Percentiles rank a stretch among this genome's conserved stretches.
These are phyloP conservation scores for Apodemia hepburni DNA, from an alignment of 2,888 invertebrate genomes.

Conservation along the genomic window DNA sequence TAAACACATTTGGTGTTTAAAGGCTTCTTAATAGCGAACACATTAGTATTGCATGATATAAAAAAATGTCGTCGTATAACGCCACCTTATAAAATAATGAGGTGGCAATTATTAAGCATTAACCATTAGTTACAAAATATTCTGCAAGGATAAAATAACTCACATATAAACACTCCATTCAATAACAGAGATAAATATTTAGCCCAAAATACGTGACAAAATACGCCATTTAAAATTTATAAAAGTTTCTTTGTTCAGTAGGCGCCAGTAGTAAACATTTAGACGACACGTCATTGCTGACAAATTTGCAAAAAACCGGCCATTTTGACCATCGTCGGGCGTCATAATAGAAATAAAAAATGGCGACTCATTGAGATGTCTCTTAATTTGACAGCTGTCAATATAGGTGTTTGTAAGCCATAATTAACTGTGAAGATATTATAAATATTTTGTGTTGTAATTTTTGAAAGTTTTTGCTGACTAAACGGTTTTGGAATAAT, in stretches of 20 bases:
- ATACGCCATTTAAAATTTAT: background rate
- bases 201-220: constrained; percentile 5
- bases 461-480: background rate
- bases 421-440: constrained; percentile 45
- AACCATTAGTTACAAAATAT: background rate
- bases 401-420: constrained; percentile 53
- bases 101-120: no score
- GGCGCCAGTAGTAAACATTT: constrained; percentile 34
- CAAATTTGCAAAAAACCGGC: constrained; percentile 27
- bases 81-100: no score
- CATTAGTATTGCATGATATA: no score
- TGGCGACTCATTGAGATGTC: constrained; percentile 56
- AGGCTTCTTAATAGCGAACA: no score
- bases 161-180: background rate
- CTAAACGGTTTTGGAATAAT: background rate
- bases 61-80: no score
- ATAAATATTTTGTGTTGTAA: constrained; percentile 40
- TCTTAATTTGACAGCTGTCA: constrained; percentile 73
- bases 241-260: constrained; percentile 10
- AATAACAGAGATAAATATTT: constrained; percentile 5
- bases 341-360: constrained; percentile 33
- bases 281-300: constrained; percentile 30
- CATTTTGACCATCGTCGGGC: constrained; percentile 31
- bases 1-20: no score
- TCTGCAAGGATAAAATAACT: background rate